Evolutionary conservation across 2,797 vertebrate species (phyloP), one percentile per base, ranked within the genome.

Genomic region (Echeneis naucrates): DNA sequence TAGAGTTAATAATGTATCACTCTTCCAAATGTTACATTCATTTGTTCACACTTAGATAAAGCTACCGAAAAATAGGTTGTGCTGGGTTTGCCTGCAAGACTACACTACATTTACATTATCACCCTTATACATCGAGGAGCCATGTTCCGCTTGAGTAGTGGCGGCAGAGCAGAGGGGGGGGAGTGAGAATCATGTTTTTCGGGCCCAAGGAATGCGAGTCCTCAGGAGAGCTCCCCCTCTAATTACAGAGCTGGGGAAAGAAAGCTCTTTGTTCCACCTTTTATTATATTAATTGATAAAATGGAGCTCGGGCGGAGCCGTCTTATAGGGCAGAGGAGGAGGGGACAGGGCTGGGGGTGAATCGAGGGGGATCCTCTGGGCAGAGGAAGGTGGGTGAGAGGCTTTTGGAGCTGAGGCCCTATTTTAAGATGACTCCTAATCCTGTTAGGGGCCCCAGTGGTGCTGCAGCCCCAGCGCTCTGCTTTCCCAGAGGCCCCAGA

Each of bases 211-310:
- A 91, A 90, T 88, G 88, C 79, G 80, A 63, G 91, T 88, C 88
- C 94, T 92, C 94, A 74, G 80, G 93, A 93, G 93, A 91, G 88
- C 86, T 77, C 81, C 83, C 87, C 88, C 88, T 94, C 93, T 94
- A 94, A 95, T 95, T 95, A 95, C 83, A 88, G 88, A 90, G 89
- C 71, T 77, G 81, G 87, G 88, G 92, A 78, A 91, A 88, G 89
- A 89, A 90, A 90, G 88, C 88, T 92, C 93, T 95, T 94, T 95
- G 93, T 95, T 94, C 92, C 86, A 92, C 90, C 89, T 94, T 94
- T 94, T 95, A 93, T 93, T 92, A 93, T 87, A 94, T 93, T 93
- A 95, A 95, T 95, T 95, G 93, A 95, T 95, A 94, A 95, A 92
- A 91, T 59, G 68, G 77, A 89, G 86, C 85, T 76, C 10, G 83